Conservation (phyloP, 92 coral and sea anemone genomes). For the Zoanthus gigantus region DNA sequence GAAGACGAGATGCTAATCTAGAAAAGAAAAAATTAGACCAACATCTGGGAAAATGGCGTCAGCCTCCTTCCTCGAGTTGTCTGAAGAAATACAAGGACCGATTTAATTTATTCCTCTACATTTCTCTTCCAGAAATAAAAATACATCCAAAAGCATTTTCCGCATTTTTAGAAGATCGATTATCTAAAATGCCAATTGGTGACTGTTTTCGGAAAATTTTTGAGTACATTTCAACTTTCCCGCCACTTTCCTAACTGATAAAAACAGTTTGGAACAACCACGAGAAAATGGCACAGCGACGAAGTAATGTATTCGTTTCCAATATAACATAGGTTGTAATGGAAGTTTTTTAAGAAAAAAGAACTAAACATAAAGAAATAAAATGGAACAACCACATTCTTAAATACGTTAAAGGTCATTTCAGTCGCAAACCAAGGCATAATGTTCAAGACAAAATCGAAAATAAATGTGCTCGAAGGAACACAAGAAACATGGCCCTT, state of each 20-base stretch:
- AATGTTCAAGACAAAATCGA: not conserved
- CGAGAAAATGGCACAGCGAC: not conserved
- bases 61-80: not conserved
- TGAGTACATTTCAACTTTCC: not conserved
- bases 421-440: no score
- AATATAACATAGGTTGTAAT: not conserved
- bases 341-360: not conserved
- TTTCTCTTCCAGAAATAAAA: no score
- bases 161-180: not conserved
- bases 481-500: conserved; percentile 38
- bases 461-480: conserved; percentile 29
- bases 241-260: not conserved
- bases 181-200: not conserved
- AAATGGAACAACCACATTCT: not conserved
- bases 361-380: not conserved
- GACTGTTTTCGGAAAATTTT: not conserved
- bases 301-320: not conserved
- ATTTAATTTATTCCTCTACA: no score
- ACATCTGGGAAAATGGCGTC: no score
- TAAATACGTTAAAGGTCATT: not conserved
- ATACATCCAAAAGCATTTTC: not conserved
- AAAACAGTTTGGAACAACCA: not conserved
- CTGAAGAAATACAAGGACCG: not conserved
- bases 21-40: no score
- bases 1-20: no score